These are phyloP conservation scores for Syngnathus acus DNA, from an alignment of 2,797 vertebrate species.

Conservation along the genomic window DNA sequence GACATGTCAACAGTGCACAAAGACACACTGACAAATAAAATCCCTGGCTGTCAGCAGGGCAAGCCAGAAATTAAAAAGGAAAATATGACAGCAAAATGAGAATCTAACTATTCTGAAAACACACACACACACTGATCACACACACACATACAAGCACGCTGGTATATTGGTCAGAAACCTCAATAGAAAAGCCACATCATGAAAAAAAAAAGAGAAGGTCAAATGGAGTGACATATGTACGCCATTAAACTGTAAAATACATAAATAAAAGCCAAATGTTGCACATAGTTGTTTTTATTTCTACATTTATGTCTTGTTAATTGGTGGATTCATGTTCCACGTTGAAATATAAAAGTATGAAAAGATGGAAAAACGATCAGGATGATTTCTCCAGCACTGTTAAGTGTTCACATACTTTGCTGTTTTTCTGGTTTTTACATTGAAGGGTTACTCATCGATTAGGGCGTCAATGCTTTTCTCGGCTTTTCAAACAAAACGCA, in stretches of 20 bases:
- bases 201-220: slow-evolving; percentile 3
- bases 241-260: not conserved
- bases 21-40: not conserved
- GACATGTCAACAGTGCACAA: not conserved
- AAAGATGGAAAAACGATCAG: not conserved
- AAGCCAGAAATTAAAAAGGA: slow-evolving; percentile 1
- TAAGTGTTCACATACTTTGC: not conserved
- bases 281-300: not conserved
- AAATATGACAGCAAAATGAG: slow-evolving; percentile 2
- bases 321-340: not conserved
- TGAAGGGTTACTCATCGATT: not conserved
- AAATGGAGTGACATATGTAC: slow-evolving; percentile 1
- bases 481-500: not conserved
- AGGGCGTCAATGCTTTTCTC: not conserved
- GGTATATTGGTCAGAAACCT: not conserved
- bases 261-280: not conserved
- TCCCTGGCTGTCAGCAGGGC: not conserved
- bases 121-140: not conserved
- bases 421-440: not conserved
- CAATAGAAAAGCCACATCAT: slow-evolving; percentile 1
- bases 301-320: not conserved
- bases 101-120: not conserved
- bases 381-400: not conserved
- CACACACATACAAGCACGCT: not conserved
- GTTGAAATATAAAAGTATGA: not conserved